These are phyloP conservation scores for Pterocles burchelli DNA, from an alignment of 2,113 vertebrate genomes.

Conservation along the genomic window DNA sequence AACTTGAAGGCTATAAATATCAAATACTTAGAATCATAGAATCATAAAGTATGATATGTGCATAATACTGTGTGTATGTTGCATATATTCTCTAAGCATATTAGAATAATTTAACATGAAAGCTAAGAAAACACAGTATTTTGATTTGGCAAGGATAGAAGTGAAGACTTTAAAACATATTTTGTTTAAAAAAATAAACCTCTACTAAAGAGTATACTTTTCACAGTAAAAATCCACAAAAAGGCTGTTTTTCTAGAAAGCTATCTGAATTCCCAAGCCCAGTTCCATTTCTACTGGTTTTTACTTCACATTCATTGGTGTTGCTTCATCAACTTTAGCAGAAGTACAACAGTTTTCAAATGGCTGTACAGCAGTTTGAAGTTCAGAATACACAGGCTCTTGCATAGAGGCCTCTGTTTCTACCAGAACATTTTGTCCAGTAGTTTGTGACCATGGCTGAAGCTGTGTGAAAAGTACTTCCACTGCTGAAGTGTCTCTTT, in stretches of 20 bases:
- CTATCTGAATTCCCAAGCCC: neutral
- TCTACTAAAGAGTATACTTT: neutral
- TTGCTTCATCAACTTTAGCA: neutral
- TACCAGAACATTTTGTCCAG: neutral
- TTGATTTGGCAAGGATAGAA: neutral
- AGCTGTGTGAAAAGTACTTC: neutral
- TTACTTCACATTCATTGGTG: neutral
- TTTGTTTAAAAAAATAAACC: neutral
- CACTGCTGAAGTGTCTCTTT: neutral
- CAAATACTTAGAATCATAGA: no score
- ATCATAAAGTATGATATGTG: neutral
- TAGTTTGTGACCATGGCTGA: neutral
- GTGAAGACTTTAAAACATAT: neutral
- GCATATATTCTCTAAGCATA: neutral
- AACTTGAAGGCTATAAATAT: neutral
- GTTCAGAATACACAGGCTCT: neutral
- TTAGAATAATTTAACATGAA: neutral
- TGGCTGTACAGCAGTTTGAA: neutral
- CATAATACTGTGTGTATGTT: neutral
- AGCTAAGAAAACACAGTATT: neutral
- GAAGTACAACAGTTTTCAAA: neutral
- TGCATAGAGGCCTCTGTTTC: slow-evolving; percentile 27
- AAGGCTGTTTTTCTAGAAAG: neutral
- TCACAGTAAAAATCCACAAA: neutral
- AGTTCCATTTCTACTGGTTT: neutral